Evolutionary conservation across 2,113 vertebrate genomes (phyloP).

Genomic region (Crotalus helleri): DNA sequence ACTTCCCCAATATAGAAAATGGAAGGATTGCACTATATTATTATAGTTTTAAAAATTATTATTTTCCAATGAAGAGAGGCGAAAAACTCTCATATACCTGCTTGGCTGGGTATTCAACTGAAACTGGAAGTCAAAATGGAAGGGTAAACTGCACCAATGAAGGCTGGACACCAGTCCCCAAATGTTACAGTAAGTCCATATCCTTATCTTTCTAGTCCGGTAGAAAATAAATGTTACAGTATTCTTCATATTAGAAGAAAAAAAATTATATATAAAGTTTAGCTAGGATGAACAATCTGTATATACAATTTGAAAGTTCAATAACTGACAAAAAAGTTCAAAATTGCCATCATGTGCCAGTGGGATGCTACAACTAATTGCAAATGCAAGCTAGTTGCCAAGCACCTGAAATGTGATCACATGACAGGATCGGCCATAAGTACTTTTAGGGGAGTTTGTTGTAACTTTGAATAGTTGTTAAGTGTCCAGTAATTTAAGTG

Average conservation of each 20-base stretch:
- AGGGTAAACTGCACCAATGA: conserved; percentile 57
- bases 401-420: background rate
- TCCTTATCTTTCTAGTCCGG: background rate
- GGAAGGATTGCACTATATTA: conserved; percentile 68
- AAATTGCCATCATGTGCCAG: background rate
- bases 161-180: conserved; percentile 68
- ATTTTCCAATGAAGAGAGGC: conserved; percentile 66
- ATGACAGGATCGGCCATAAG: background rate
- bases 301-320: background rate
- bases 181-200: conserved; percentile 68
- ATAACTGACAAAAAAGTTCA: background rate
- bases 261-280: background rate
- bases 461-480: background rate
- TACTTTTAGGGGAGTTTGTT: background rate
- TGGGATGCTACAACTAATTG: background rate
- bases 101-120: conserved; percentile 64
- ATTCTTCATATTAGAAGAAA: background rate
- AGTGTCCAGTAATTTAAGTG: background rate
- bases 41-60: conserved; percentile 67
- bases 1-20: conserved; percentile 65
- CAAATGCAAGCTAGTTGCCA: background rate
- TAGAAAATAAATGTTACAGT: background rate
- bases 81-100: conserved; percentile 64
- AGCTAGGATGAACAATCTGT: background rate
- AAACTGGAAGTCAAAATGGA: conserved; percentile 58